Base-by-base conservation (phyloP, 1,140 invertebrate species). In the Aricia agestis region DNA sequence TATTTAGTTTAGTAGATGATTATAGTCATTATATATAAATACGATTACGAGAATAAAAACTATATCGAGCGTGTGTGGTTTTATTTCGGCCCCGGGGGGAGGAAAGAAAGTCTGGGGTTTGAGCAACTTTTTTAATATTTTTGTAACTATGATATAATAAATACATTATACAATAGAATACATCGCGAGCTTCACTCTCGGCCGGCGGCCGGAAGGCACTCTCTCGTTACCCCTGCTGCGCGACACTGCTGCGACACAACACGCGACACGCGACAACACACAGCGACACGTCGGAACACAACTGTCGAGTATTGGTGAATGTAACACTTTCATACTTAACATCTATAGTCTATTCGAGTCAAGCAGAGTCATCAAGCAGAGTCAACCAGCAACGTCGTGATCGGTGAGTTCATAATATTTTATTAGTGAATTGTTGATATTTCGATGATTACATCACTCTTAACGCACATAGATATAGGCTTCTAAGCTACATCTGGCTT, bases 1-100 rank as follows among this genome's bases (percentile, higher is more conserved):
- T 88, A 89, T 91, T 90, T 91, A 90, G 87, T 91, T 91, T 90
- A 75, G 85, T 91, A 91, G 89, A 87, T 83, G 84, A 91, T 85
- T 86, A 89, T 87, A 91, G 87, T 90, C 84, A 90, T 88, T 91
- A 90, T 90, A 86, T 87, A 89, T 85, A 89, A 85, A 89, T 87
- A 82, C 77, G 85, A 83, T 78, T 86, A 84, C 58, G 58, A 77
- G 82, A 85, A 89, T 89, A 89, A 91, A 89, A 91, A 89, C 82
- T 89, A 87, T 91, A 89, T 88, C 86, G 77, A 84, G 79, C 79
- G 78, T 10, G 68, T 77, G 5, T 25, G 32, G 32, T 80, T 76
- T 81, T 72, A 74, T 77, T 78, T 0, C 36, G 36, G 36, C 25
- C 25, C 25, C 25, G 36, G 36, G 36, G 36, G 6, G 31, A 17